Conservation (phyloP, 1,140 invertebrate species). For the Paraescarpia echinospica region DNA sequence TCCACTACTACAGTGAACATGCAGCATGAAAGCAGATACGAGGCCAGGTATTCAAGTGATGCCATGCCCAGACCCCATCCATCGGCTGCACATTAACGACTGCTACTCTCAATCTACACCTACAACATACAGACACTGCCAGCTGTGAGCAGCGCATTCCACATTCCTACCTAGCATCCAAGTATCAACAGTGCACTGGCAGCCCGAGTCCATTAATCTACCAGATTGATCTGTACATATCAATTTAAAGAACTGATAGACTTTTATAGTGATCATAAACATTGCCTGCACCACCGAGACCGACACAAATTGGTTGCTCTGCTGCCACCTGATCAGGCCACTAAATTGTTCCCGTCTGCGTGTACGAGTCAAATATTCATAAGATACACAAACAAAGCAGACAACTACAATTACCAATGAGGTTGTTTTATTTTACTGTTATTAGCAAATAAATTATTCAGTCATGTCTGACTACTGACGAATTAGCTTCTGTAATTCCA, state of each 20-base stretch:
- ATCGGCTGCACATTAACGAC: neutral
- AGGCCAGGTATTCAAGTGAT: neutral
- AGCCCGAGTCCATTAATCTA: neutral
- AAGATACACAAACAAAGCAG: neutral
- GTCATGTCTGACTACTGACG: neutral
- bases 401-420: neutral
- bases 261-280: slow-evolving; percentile 2
- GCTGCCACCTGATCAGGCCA: neutral
- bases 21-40: neutral
- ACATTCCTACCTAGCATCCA: neutral
- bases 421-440: neutral
- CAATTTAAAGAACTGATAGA: neutral
- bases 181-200: neutral
- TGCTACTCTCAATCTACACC: neutral
- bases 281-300: neutral
- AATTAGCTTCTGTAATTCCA: neutral
- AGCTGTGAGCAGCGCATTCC: neutral
- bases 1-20: neutral
- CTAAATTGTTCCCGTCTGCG: neutral
- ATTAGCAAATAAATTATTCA: neutral
- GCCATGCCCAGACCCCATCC: neutral
- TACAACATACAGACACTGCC: neutral
- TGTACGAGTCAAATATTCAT: neutral
- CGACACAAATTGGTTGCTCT: neutral
- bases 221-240: neutral